Evolutionary conservation across 2,113 vertebrate species (phyloP).

Genomic region (Dermatemys mawii): DNA sequence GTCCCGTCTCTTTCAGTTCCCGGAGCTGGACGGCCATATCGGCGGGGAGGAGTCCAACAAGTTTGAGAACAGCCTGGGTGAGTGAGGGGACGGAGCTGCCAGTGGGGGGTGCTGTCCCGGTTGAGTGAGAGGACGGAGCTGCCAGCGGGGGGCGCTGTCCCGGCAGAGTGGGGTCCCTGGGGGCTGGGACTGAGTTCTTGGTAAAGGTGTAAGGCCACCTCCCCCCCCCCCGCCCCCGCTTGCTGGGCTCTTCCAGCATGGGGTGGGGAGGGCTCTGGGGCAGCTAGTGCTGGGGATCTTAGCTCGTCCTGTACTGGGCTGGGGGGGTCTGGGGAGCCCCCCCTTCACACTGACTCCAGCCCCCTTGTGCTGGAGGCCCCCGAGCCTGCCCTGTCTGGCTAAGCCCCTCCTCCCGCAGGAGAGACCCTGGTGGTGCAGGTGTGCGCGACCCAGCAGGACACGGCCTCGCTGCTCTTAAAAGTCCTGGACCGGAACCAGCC

Average conservation of each 20-base stretch:
- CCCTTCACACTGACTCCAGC: no score
- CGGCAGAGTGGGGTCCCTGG: no score
- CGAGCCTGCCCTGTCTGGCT: not conserved
- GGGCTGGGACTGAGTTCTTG: no score
- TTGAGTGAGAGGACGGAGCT: conserved; percentile 12
- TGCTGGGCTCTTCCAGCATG: no score
- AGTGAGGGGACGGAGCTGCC: not conserved
- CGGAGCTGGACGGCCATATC: conserved; percentile 83
- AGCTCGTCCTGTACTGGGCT: not conserved
- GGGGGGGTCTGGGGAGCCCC: not conserved
- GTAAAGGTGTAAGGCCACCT: no score
- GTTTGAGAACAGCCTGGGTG: conserved; percentile 87
- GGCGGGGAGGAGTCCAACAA: conserved; percentile 88
- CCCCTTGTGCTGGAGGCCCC: no score
- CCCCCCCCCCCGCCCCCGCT: no score
- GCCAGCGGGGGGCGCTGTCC: no score
- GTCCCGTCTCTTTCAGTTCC: conserved; percentile 75
- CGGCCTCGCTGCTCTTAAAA: conserved; percentile 62
- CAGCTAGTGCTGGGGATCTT: not conserved
- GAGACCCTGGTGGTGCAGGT: conserved; percentile 79
- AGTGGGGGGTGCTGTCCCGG: no score
- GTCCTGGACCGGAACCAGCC: conserved; percentile 75
- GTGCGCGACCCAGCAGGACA: conserved; percentile 75
- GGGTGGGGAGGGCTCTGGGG: not conserved
- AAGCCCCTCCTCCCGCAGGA: conserved; percentile 57